Percentiles rank a stretch among this genome's conserved stretches.
phyloP scores from a whole-genome alignment of 1,140 invertebrate genomes.

The Harlomillsia oculata region DNA sequence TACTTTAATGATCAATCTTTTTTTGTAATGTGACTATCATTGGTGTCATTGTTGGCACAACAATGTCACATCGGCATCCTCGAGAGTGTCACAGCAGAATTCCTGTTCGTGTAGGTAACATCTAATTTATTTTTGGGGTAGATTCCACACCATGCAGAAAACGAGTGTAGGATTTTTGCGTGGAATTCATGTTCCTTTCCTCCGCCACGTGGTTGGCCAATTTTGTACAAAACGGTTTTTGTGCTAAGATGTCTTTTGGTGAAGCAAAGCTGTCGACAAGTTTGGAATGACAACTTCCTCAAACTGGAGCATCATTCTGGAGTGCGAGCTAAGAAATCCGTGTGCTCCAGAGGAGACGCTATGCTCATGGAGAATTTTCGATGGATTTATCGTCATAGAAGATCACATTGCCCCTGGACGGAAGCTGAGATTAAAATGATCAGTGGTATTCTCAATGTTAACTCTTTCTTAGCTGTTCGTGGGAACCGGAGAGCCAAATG shows the following conservation, averaged over 20 bases:
- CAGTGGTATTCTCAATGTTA: slow-evolving; percentile 4
- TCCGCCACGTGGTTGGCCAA: not conserved
- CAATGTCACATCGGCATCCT: no score
- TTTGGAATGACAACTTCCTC: not conserved
- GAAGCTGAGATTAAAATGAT: not conserved
- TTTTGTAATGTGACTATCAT: no score
- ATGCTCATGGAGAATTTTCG: slow-evolving; percentile 1
- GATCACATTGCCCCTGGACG: not conserved
- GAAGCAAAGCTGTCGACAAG: not conserved
- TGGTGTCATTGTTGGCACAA: no score
- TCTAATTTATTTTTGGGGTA: not conserved
- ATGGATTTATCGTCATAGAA: not conserved
- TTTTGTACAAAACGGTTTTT: slow-evolving; percentile 6
- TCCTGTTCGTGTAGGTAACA: not conserved
- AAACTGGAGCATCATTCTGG: slow-evolving; percentile 3
- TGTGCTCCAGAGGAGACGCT: slow-evolving; percentile 2
- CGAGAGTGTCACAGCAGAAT: no score
- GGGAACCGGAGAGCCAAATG: not conserved
- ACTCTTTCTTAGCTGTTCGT: not conserved
- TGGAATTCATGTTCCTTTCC: not conserved
- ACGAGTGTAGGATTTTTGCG: slow-evolving; percentile 2
- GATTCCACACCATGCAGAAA: not conserved
- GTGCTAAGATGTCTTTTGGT: not conserved
- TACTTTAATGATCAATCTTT: no score
- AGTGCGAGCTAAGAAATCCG: not conserved